phyloP scores from a whole-genome alignment of 2,797 vertebrate genomes.

The Erethizon dorsatum region DNA sequence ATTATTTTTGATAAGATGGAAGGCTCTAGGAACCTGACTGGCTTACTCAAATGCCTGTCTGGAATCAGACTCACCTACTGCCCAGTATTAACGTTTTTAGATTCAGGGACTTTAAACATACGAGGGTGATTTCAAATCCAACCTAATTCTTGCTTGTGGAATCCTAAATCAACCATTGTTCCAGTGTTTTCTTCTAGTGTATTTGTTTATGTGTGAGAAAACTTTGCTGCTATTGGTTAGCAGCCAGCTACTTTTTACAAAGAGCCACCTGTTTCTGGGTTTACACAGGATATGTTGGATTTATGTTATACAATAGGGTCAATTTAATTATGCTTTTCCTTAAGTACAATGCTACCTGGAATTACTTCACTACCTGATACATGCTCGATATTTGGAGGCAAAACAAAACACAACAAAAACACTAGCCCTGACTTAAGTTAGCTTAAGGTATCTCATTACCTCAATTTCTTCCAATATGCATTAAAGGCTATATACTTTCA shows the following conservation, averaged over 20 bases:
- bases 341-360: conserved; percentile 82
- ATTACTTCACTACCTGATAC: conserved; percentile 84
- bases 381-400: conserved; percentile 84
- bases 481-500: conserved; percentile 89
- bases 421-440: conserved; percentile 86
- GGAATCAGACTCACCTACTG: neutral
- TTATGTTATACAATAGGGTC: conserved; percentile 79
- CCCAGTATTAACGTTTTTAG: neutral
- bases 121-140: neutral
- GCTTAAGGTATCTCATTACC: conserved; percentile 89
- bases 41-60: conserved; percentile 45
- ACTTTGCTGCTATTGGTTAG: conserved; percentile 65
- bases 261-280: conserved; percentile 70
- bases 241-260: conserved; percentile 67
- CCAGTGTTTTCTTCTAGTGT: conserved; percentile 30
- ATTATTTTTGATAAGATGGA: conserved; percentile 53
- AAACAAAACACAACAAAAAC: conserved; percentile 72
- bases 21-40: conserved; percentile 15
- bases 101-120: neutral
- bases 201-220: conserved; percentile 64
- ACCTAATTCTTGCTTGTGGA: conserved; percentile 4
- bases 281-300: conserved; percentile 74
- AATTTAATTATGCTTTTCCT: conserved; percentile 81
- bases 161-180: conserved; percentile 61
- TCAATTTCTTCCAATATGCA: conserved; percentile 90